phyloP scores from a whole-genome alignment of 2,113 vertebrate species.

The Synchiropus splendidus region DNA sequence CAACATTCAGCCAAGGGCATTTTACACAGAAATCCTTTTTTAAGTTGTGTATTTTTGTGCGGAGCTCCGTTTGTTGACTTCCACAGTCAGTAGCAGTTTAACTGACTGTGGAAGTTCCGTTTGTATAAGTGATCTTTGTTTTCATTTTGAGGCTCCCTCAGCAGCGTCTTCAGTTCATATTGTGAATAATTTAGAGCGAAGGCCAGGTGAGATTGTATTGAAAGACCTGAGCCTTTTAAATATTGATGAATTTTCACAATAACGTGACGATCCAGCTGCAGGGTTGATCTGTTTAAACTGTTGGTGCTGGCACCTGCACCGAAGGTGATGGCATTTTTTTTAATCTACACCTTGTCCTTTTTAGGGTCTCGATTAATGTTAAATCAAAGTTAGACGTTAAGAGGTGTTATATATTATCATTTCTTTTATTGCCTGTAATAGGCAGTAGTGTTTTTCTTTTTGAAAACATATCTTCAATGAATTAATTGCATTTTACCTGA shows the following conservation, averaged over 20 bases:
- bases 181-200: constrained; percentile 65
- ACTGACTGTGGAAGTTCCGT: no score
- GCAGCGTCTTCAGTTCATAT: constrained; percentile 2
- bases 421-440: no score
- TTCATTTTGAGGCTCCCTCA: constrained; percentile 7
- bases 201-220: constrained; percentile 31
- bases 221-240: constrained; percentile 46
- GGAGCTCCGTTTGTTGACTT: neutral
- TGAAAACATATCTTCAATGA: no score
- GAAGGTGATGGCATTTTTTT: no score
- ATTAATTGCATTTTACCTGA: no score
- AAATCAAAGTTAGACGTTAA: no score
- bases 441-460: no score
- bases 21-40: neutral
- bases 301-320: neutral
- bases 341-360: no score
- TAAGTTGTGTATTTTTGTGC: neutral
- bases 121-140: constrained; percentile 18
- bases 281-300: constrained; percentile 14
- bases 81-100: neutral
- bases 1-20: no score
- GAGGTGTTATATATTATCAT: no score
- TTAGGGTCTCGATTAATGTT: no score
- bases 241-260: constrained; percentile 59
- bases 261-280: constrained; percentile 49